A percentile compares a stretch with the other conserved stretches of the same genome.
These are phyloP conservation scores for Drosophila truncata DNA, from an alignment of 1,140 invertebrate species.

Conservation along the genomic window DNA sequence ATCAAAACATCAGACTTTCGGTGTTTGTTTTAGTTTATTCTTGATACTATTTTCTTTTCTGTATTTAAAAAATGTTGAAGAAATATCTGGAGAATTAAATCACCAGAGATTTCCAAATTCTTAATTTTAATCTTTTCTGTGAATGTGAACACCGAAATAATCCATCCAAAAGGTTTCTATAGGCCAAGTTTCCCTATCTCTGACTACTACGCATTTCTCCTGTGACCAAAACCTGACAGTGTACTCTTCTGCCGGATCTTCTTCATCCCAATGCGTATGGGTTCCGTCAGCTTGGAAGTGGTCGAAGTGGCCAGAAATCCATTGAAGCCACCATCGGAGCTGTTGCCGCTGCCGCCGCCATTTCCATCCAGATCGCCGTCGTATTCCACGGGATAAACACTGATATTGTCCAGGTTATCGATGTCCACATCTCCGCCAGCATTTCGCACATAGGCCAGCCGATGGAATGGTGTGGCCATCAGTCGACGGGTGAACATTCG, in stretches of 20 bases:
- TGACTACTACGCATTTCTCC: slow-evolving; percentile 65
- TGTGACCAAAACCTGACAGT: slow-evolving; percentile 53
- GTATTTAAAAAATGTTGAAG: background rate
- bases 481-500: slow-evolving; percentile 72
- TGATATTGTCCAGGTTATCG: slow-evolving; percentile 82
- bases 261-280: slow-evolving; percentile 74
- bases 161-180: background rate
- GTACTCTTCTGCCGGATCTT: slow-evolving; percentile 69
- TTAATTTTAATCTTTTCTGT: background rate
- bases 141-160: background rate
- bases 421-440: slow-evolving; percentile 80
- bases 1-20: slow-evolving; percentile 7
- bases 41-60: background rate
- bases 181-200: slow-evolving; percentile 3
- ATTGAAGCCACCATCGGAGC: slow-evolving; percentile 63
- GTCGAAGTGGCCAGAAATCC: slow-evolving; percentile 77
- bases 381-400: slow-evolving; percentile 75
- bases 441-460: slow-evolving; percentile 76
- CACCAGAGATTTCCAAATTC: background rate
- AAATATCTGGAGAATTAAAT: background rate
- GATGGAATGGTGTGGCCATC: slow-evolving; percentile 75
- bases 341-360: slow-evolving; percentile 27
- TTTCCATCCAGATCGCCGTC: slow-evolving; percentile 50
- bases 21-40: background rate
- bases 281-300: slow-evolving; percentile 72